A percentile compares a stretch with the other conserved stretches of the same genome.
phyloP scores from a whole-genome alignment of 1,140 invertebrate genomes.

The Procambarus virginalis region DNA sequence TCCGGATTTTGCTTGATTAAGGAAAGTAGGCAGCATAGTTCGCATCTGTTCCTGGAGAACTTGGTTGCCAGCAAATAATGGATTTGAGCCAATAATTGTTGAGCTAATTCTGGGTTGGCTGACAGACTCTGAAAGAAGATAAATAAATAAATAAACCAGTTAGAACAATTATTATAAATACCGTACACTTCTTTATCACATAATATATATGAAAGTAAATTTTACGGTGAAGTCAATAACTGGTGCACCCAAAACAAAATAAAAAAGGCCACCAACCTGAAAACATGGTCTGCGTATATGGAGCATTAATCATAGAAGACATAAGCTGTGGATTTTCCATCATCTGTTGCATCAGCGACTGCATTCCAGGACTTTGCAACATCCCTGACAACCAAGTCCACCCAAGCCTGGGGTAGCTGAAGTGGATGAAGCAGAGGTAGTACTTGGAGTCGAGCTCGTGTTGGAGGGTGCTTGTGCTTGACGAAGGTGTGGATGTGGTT shows the following conservation, averaged over 20 bases:
- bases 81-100: slow-evolving; percentile 87
- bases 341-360: slow-evolving; percentile 93
- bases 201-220: too few relatives aligned
- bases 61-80: slow-evolving; percentile 90
- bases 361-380: slow-evolving; percentile 88
- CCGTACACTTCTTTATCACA: too few relatives aligned
- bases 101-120: slow-evolving; percentile 88
- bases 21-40: slow-evolving; percentile 89
- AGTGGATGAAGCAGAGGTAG: slow-evolving; percentile 42
- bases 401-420: slow-evolving; percentile 18
- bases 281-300: slow-evolving; percentile 92
- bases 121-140: slow-evolving; percentile 80
- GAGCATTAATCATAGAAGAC: slow-evolving; percentile 92
- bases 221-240: too few relatives aligned
- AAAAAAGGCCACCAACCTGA: slow-evolving; percentile 76
- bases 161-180: too few relatives aligned
- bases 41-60: slow-evolving; percentile 90
- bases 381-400: slow-evolving; percentile 72
- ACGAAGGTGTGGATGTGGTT: slow-evolving; percentile 30
- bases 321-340: slow-evolving; percentile 92
- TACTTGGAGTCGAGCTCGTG: slow-evolving; percentile 72
- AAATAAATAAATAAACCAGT: background rate
- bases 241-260: too few relatives aligned
- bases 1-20: slow-evolving; percentile 95
- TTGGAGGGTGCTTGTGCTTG: slow-evolving; percentile 54